Percentiles rank a stretch among this genome's conserved stretches.
phyloP scores from a whole-genome alignment of 2,113 vertebrate genomes.

The Solea senegalensis region DNA sequence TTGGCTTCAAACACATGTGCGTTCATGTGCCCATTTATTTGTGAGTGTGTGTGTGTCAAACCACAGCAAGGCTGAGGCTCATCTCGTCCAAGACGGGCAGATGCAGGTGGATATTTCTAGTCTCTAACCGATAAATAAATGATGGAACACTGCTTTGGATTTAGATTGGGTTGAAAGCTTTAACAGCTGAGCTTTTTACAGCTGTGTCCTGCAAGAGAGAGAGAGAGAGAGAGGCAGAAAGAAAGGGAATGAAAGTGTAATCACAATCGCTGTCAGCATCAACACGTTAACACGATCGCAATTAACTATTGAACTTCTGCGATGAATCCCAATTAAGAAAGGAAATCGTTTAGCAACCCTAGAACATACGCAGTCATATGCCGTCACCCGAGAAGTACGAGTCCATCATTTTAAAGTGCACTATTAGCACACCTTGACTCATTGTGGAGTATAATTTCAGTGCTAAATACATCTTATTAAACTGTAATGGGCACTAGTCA shows the following conservation, averaged over 20 bases:
- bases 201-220: constrained; percentile 45
- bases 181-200: constrained; percentile 59
- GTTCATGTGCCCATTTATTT: constrained; percentile 28
- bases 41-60: constrained; percentile 30
- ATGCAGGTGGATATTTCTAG: constrained; percentile 65
- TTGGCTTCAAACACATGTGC: constrained; percentile 30
- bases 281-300: too few species aligned
- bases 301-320: too few species aligned
- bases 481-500: constrained; percentile 15
- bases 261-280: background rate
- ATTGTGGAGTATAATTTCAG: constrained; percentile 22
- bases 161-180: constrained; percentile 64
- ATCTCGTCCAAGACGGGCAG: constrained; percentile 49
- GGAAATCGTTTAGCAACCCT: too few species aligned
- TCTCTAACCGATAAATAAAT: constrained; percentile 70
- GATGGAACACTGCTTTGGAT: constrained; percentile 64
- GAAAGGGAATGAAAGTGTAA: constrained; percentile 18
- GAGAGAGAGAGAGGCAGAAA: constrained; percentile 14
- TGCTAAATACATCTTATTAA: constrained; percentile 26
- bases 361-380: constrained; percentile 15
- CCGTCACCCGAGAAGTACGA: constrained; percentile 5
- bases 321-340: too few species aligned
- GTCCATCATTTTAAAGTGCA: constrained; percentile 22
- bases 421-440: constrained; percentile 6
- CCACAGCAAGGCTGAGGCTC: constrained; percentile 43